Conservation (phyloP, 2,888 invertebrate genomes). For the Drosophila ustulata region DNA sequence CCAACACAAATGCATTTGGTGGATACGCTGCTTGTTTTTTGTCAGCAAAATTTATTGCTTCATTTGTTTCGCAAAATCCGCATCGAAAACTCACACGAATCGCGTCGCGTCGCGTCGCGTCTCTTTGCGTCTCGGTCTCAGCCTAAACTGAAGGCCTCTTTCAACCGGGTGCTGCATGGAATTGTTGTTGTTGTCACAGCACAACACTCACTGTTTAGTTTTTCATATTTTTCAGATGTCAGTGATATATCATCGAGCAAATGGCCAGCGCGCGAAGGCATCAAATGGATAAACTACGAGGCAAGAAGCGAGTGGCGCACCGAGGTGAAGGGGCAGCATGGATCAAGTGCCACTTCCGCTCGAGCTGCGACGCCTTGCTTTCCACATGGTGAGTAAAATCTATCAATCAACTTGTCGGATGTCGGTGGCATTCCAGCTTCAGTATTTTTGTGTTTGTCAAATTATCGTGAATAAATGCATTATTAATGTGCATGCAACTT, state of each 20-base stretch:
- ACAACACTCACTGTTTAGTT: slow-evolving; percentile 53
- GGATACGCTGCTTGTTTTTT: slow-evolving; percentile 77
- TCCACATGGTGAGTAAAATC: slow-evolving; percentile 26
- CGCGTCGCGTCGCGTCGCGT: slow-evolving; percentile 12
- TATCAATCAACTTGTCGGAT: slow-evolving; percentile 63
- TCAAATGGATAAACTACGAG: slow-evolving; percentile 33
- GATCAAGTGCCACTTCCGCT: slow-evolving; percentile 66
- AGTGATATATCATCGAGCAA: slow-evolving; percentile 77
- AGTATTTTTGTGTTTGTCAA: not conserved
- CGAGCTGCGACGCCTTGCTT: slow-evolving; percentile 51
- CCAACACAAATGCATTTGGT: slow-evolving; percentile 51
- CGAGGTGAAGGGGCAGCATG: slow-evolving; percentile 12
- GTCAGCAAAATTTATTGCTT: slow-evolving; percentile 83
- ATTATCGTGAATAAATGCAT: not conserved
- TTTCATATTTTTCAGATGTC: slow-evolving; percentile 78
- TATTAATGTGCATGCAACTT: not conserved
- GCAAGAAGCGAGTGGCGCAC: not conserved
- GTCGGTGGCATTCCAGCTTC: slow-evolving; percentile 9
- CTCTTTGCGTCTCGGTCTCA: slow-evolving; percentile 2
- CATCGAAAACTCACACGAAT: slow-evolving; percentile 40
- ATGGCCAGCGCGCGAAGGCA: slow-evolving; percentile 43
- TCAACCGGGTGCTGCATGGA: slow-evolving; percentile 21
- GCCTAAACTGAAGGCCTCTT: slow-evolving; percentile 41
- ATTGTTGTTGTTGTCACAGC: not conserved
- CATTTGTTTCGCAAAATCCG: slow-evolving; percentile 78